Conservation (phyloP, 2,888 invertebrate genomes). For the Disparrhopalites patrizii region DNA sequence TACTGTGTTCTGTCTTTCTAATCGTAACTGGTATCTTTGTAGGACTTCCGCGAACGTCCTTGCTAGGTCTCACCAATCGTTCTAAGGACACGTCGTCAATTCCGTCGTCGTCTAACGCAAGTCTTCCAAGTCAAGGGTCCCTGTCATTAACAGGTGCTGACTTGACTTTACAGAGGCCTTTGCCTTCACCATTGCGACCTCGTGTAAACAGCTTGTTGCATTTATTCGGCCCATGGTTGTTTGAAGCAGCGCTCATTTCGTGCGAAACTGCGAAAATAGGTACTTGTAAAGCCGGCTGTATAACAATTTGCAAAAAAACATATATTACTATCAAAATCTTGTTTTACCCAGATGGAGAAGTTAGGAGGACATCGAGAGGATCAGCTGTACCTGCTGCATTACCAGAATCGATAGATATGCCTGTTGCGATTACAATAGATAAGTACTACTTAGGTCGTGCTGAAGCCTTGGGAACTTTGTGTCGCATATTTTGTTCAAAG, state of each 20-base stretch:
- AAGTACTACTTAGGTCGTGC: constrained; percentile 72
- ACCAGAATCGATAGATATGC: constrained; percentile 64
- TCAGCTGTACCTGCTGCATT: constrained; percentile 60
- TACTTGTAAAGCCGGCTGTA: constrained; percentile 34
- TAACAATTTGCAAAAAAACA: too few species aligned
- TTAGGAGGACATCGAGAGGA: constrained; percentile 44
- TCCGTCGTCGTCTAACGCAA: constrained; percentile 64
- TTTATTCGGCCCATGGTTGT: constrained; percentile 93
- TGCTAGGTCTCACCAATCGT: constrained; percentile 72
- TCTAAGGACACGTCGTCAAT: constrained; percentile 56
- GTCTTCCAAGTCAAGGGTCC: constrained; percentile 40
- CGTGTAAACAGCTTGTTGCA: constrained; percentile 94
- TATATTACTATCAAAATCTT: too few species aligned
- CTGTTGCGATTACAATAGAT: constrained; percentile 67
- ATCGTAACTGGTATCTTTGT: too few species aligned
- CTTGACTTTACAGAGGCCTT: constrained; percentile 7
- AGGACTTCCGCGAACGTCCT: constrained; percentile 60
- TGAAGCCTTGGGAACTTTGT: constrained; percentile 90
- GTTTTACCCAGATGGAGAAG: constrained; percentile 35
- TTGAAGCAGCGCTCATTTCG: constrained; percentile 90
- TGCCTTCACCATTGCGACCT: constrained; percentile 67
- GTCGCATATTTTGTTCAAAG: constrained; percentile 92
- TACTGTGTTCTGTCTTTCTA: too few species aligned
- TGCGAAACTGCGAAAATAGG: constrained; percentile 58
- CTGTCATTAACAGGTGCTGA: constrained; percentile 25